phyloP scores from a whole-genome alignment of 2,797 vertebrate species.

The Trachops cirrhosus region DNA sequence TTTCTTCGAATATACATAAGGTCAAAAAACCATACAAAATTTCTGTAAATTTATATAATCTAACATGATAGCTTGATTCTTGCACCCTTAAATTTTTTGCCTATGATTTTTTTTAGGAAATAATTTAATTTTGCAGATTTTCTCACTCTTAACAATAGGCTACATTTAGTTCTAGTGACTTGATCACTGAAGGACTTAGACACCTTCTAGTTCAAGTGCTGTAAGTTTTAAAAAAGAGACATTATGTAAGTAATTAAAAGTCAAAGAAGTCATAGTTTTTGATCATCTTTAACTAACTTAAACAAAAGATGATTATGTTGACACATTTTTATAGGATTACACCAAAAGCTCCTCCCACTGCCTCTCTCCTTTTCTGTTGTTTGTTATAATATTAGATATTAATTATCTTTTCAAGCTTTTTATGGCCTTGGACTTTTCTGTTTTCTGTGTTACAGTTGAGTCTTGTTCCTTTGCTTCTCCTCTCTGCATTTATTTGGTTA shows the following conservation, averaged over 20 bases:
- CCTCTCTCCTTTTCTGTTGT: neutral
- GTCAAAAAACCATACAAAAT: neutral
- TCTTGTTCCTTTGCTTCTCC: neutral
- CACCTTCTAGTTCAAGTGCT: neutral
- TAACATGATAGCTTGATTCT: neutral
- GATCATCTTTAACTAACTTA: neutral
- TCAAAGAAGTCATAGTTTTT: neutral
- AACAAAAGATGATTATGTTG: neutral
- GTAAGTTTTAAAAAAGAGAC: neutral
- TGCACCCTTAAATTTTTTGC: neutral
- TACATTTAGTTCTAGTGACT: neutral
- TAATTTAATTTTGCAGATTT: neutral
- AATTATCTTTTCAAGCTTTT: neutral
- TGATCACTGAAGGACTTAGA: neutral
- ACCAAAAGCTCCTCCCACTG: neutral
- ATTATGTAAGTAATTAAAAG: neutral
- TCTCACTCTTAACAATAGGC: neutral
- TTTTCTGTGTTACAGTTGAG: neutral
- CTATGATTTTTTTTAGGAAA: conserved; percentile 10
- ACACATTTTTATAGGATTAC: neutral
- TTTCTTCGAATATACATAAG: neutral
- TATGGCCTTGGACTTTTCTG: neutral
- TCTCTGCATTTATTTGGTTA: neutral
- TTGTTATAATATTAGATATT: neutral
- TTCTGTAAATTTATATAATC: neutral